Conservation (phyloP, 2,797 vertebrate genomes). For the Schizothorax lantsangensis region DNA sequence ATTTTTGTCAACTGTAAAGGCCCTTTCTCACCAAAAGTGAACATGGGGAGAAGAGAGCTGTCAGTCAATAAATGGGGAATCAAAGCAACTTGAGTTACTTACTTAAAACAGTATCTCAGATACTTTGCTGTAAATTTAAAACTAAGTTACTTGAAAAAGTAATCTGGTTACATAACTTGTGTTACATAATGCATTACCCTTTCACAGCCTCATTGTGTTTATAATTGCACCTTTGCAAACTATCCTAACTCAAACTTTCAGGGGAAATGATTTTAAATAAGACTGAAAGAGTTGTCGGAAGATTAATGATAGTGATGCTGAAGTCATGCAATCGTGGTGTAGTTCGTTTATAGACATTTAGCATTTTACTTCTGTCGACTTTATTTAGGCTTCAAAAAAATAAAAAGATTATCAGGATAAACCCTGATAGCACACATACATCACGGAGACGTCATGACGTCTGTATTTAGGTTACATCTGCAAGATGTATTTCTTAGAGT, state of each 20-base stretch:
- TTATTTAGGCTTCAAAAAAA: neutral
- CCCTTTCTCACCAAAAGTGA: too few relatives aligned
- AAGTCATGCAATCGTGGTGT: neutral
- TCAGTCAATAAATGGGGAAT: too few relatives aligned
- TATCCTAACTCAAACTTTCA: neutral
- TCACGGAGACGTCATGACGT: too few relatives aligned
- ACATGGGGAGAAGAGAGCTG: too few relatives aligned
- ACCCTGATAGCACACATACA: neutral
- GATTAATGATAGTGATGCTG: neutral
- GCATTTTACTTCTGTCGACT: neutral
- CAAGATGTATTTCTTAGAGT: too few relatives aligned
- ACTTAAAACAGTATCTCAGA: too few relatives aligned
- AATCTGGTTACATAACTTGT: neutral
- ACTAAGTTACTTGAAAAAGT: neutral
- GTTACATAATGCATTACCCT: neutral
- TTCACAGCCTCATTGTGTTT: neutral
- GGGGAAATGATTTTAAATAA: neutral
- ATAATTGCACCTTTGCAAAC: neutral
- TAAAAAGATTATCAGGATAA: neutral
- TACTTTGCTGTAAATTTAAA: too few relatives aligned
- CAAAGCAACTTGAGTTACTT: too few relatives aligned
- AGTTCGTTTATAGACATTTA: neutral
- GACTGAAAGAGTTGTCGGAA: too few relatives aligned
- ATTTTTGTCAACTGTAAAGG: too few relatives aligned
- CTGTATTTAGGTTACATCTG: too few relatives aligned